These are phyloP conservation scores for Microcebus murinus DNA, from an alignment of 2,113 vertebrate species.

Conservation along the genomic window DNA sequence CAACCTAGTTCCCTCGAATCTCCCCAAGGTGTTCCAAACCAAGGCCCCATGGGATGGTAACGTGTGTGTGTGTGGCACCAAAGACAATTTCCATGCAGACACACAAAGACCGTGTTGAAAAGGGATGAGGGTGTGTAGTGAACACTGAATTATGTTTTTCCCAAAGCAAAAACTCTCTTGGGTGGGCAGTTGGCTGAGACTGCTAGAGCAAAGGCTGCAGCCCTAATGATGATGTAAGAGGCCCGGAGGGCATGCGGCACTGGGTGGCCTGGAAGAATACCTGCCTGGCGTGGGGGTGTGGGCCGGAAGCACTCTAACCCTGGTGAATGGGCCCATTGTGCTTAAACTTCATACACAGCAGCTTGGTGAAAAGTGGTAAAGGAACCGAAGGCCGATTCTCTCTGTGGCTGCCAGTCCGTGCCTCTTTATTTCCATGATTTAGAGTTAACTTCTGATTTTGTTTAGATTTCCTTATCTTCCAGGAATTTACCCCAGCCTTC, in stretches of 20 bases:
- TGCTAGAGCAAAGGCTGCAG: neutral
- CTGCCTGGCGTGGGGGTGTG: neutral
- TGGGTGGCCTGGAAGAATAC: neutral
- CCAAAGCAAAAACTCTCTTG: neutral
- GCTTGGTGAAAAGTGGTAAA: neutral
- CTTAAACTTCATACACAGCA: fast-evolving
- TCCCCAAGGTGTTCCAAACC: too few relatives aligned
- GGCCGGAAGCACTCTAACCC: too few relatives aligned
- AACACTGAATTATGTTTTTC: neutral
- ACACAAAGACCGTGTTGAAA: neutral
- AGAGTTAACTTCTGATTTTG: neutral
- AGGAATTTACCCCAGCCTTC: neutral
- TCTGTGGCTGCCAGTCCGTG: neutral
- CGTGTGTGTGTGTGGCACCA: neutral
- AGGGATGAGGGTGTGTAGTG: neutral
- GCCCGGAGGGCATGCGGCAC: neutral
- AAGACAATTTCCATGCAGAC: neutral
- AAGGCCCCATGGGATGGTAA: too few relatives aligned
- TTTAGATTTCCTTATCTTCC: neutral
- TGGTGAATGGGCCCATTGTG: neutral
- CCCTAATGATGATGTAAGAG: neutral
- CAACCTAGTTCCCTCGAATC: too few relatives aligned
- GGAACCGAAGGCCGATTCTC: neutral
- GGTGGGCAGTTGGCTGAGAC: neutral
- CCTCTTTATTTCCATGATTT: neutral